These are phyloP conservation scores for Gnathonemus longibarbis DNA, from an alignment of 2,113 vertebrate species.

Conservation along the genomic window DNA sequence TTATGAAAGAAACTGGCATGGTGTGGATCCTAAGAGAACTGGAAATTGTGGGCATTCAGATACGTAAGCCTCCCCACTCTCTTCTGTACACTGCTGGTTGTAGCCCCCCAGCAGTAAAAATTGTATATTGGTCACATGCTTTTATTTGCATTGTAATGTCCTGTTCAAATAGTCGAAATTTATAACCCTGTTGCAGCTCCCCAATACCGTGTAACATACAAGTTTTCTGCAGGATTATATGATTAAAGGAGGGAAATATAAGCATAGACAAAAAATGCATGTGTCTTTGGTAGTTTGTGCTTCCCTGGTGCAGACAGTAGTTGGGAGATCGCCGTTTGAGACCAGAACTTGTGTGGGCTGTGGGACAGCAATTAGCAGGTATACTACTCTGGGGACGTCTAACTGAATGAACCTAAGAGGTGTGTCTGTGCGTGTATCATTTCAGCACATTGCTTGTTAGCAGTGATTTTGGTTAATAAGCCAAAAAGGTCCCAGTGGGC, in stretches of 20 bases:
- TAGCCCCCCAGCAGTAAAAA: neutral
- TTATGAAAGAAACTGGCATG: neutral
- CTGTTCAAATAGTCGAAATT: neutral
- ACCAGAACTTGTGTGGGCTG: neutral
- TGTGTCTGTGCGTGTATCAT: neutral
- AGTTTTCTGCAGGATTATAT: neutral
- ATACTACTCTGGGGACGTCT: neutral
- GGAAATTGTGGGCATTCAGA: neutral
- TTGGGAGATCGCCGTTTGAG: neutral
- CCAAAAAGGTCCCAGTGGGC: conserved; percentile 8
- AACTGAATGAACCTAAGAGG: neutral
- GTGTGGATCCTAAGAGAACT: neutral
- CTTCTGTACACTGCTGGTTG: neutral
- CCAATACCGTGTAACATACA: neutral
- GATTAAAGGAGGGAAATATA: neutral
- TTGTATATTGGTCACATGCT: neutral
- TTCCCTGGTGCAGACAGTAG: neutral
- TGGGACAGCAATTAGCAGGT: conserved; percentile 14
- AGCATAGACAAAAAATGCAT: neutral
- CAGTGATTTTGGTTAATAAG: neutral
- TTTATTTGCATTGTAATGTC: neutral
- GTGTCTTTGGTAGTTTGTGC: neutral
- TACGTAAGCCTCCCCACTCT: neutral
- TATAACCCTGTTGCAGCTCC: neutral
- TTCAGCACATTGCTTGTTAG: neutral